Base-by-base conservation (phyloP, 1,140 invertebrate genomes). In the Drosophila ohnishii region DNA sequence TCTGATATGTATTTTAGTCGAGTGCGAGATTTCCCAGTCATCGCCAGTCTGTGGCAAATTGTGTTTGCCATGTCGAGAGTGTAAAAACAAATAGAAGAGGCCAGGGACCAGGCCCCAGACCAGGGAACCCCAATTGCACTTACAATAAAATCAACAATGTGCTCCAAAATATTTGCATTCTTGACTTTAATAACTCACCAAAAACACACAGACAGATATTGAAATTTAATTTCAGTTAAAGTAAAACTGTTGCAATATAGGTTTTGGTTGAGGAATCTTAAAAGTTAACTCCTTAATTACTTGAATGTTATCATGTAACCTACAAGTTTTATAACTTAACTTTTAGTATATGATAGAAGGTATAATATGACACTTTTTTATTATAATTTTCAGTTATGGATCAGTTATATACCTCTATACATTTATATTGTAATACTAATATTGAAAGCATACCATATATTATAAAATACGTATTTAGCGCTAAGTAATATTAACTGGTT, bases 51-150 rank as follows among this genome's bases (percentile, higher is more conserved):
- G 61, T 40, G 74, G 56, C 19, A 76, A 77, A 77, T 76, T 76
- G 74, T 77, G 64, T 77, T 77, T 77, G 74, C 74, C 66, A 28
- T 62, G 74, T 70, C 35, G 73, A 67, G 73, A 76, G 73, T 76
- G 73, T 75, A 76, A 76, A 75, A 76, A 75, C 73, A 76, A 76
- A 76, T 67, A 76, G 14, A 47, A 53, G 57, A 62, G 56, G 19
- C 51, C 51, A 25, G 8, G 8, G 16, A 10, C 48, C 50, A 34
- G 32, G 6, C 3, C 19, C 6, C 30, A 22, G 34, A 30, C 39
- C 67, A 32, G 32, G 25, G 19, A 73, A 73, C 47, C 48, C 48
- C 1, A 34, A 56, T 47, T 73, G 45, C 67, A 61, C 67, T 71
- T 71, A 59, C 53, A 71, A 50, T 59, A 71, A 70, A 70, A 69